Percentiles rank a stretch among this genome's conserved stretches.
phyloP scores from a whole-genome alignment of 1,140 invertebrate species.

The Helicoverpa zea region DNA sequence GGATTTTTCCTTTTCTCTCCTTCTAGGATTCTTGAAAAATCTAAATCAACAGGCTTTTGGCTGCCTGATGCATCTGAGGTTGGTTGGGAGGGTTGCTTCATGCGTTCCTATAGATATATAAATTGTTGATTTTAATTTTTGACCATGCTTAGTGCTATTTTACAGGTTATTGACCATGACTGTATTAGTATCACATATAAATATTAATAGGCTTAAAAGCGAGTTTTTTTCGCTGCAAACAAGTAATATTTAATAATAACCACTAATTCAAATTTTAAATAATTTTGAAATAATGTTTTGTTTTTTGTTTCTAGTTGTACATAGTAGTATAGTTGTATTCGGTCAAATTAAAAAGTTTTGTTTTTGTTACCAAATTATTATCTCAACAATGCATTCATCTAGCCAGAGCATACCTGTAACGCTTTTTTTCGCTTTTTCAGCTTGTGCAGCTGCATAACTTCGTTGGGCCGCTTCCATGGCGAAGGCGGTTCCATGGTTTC shows the following conservation, averaged over 20 bases:
- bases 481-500: conserved; percentile 75
- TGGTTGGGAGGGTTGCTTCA: conserved; percentile 77
- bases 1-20: conserved; percentile 92
- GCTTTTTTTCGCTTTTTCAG: conserved; percentile 90
- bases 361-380: not conserved
- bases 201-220: too few species aligned
- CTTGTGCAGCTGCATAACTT: conserved; percentile 90
- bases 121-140: too few species aligned
- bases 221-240: too few species aligned
- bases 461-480: conserved; percentile 84
- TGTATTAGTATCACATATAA: too few species aligned
- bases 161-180: too few species aligned
- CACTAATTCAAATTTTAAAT: too few species aligned
- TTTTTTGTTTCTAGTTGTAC: too few species aligned
- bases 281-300: too few species aligned
- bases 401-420: conserved; percentile 87
- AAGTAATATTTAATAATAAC: too few species aligned
- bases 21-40: conserved; percentile 82
- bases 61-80: conserved; percentile 64
- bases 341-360: not conserved
- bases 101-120: conserved; percentile 66
- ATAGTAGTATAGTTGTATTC: too few species aligned
- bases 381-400: conserved; percentile 12
- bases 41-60: conserved; percentile 67
- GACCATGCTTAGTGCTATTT: too few species aligned